Base-by-base conservation (phyloP, 2,888 invertebrate genomes). In the Campoplex capitator region DNA sequence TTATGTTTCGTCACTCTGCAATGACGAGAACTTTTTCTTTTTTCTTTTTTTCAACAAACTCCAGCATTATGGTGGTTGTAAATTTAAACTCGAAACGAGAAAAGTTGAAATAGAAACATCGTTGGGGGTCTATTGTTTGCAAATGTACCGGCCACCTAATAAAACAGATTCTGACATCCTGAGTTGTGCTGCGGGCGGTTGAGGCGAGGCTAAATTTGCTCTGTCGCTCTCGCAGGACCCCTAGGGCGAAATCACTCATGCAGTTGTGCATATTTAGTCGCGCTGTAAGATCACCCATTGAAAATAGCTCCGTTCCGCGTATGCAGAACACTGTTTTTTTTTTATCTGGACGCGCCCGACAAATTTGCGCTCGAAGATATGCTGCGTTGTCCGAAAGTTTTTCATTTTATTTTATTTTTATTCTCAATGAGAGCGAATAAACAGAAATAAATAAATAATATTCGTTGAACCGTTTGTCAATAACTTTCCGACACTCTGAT, bases 221-320 rank as follows among this genome's bases (percentile, higher is more conserved):
- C 62, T 16, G 32, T 62, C 32, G 62, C 6, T 62, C 32, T 62
- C 62, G 16, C 6, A 62, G 62, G 62, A 62, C 62, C 62, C 62
- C 62, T 62, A 16, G 62, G 32, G 13, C 62, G 32, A 62, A 62
- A 32, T 62, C 62, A 62, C 62, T 62, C 62, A 62, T 62, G 62
- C 62, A 62, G 62, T 62, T 62, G 62, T 32, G 62, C 62, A 62
- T 62, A 62, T 62, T 62, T 62, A 62, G 32, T 62, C 62, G 32
- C 62, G 62, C 32, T 32, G 38, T 42, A 54, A 32, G 88, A 85
- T 89, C 87, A 32, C 32, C 62, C 32, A 62, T 62, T 62, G 32
- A 32, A 62, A 62, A 62, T 62, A 62, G 62, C 62, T 62, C 13
- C 62, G 32, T 32, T 62, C 28, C 16, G 32, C 62, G 9, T 32